phyloP scores from a whole-genome alignment of 1,140 invertebrate species.

The Monomorium pharaonis region DNA sequence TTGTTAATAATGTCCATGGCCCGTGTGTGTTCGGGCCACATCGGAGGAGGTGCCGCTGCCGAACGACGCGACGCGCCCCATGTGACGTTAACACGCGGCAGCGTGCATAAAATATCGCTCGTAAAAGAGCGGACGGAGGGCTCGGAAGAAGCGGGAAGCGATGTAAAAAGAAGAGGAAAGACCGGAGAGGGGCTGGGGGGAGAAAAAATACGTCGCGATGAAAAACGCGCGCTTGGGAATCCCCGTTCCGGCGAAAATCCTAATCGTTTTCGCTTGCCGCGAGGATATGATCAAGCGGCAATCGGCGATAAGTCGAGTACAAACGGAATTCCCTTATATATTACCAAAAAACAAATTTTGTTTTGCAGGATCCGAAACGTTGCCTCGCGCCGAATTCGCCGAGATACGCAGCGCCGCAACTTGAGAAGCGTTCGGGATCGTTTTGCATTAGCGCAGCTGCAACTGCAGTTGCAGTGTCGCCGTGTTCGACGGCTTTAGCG shows the following conservation, averaged over 20 bases:
- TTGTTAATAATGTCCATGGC: slow-evolving; percentile 28
- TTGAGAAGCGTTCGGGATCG: neutral
- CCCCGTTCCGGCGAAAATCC: neutral
- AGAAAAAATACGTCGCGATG: neutral
- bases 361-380: neutral
- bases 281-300: neutral
- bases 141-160: neutral
- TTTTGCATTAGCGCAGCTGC: neutral
- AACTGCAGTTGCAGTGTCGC: neutral
- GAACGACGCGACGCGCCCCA: neutral
- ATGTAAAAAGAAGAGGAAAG: neutral
- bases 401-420: neutral
- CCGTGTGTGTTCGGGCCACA: neutral
- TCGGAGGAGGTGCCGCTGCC: slow-evolving; percentile 3
- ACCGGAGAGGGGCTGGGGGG: no score
- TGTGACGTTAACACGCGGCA: neutral
- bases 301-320: slow-evolving; percentile 2
- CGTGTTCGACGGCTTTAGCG: slow-evolving; percentile 6
- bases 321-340: neutral
- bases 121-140: slow-evolving; percentile 41
- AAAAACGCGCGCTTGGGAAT: neutral
- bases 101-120: slow-evolving; percentile 33
- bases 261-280: neutral
- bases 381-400: neutral
- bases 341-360: neutral